Evolutionary conservation across 2,113 vertebrate genomes (phyloP).

Genomic region (Coracopsis vasa): DNA sequence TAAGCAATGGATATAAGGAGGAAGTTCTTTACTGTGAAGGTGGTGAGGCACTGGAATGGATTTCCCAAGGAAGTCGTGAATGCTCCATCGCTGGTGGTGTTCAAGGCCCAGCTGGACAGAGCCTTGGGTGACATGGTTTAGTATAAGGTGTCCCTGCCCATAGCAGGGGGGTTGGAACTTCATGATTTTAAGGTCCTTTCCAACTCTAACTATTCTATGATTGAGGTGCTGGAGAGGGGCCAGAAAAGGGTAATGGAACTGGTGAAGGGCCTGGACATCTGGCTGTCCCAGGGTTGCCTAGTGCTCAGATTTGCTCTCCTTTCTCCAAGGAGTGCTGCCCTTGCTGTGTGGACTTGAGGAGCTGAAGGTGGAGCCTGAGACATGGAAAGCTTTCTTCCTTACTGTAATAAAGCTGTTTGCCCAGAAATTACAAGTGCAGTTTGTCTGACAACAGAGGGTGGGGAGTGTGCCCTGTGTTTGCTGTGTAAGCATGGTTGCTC

Average conservation of each 20-base stretch:
- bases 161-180: too few relatives aligned
- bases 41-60: too few relatives aligned
- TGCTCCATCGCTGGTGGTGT: too few relatives aligned
- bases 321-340: not conserved
- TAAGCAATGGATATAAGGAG: too few relatives aligned
- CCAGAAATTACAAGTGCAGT: not conserved
- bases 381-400: not conserved
- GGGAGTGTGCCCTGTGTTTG: not conserved
- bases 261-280: not conserved
- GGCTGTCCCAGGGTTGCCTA: not conserved
- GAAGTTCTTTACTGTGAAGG: too few relatives aligned
- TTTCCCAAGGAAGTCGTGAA: too few relatives aligned
- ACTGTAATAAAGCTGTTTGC: not conserved
- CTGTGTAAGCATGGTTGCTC: not conserved
- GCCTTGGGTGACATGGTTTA: too few relatives aligned
- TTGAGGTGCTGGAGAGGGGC: not conserved
- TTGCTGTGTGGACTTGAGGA: not conserved
- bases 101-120: too few relatives aligned
- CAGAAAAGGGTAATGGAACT: not conserved
- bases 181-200: too few relatives aligned
- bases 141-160: too few relatives aligned
- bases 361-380: not conserved
- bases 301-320: not conserved
- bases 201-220: too few relatives aligned
- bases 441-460: not conserved